Evolutionary conservation across 2,888 invertebrate species (phyloP), one percentile per base, ranked within the genome.

Genomic region (Chesias legatella): DNA sequence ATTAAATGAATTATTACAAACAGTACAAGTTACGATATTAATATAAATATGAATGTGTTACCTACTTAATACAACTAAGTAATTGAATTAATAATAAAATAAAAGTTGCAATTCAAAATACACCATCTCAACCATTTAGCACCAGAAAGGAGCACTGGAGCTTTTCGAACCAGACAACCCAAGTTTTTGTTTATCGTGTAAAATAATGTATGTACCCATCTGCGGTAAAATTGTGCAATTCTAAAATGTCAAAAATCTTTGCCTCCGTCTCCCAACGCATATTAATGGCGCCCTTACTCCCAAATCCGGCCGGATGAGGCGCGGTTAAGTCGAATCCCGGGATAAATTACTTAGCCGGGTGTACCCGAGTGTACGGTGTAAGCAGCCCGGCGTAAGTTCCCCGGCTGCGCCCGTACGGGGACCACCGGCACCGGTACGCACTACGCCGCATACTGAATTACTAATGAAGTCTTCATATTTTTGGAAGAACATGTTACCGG

Each of bases 321-420:
- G 39, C 32, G 44, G 44, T 39, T 35, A 32, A 32, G 28, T 36
- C 39, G 71, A 73, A 78, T 67, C 75, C 72, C 67, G 74, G n/a
- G 81, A 73, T 79, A 74, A 79, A 80, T 80, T 78, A 78, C 74
- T 76, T 70, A 73, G 70, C 62, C 63, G 59, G 54, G 60, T 60
- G 48, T 50, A 42, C 44, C 41, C 49, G 49, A 22, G n/a, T n/a
- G 13, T 17, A 17, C 22, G 22, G 22, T 22, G n/a, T n/a, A n/a
- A 10, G 31, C 9, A 21, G 22, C n/a, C 25, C 10, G 32, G 28
- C n/a, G 22, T 34, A 30, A 20, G 25, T 30, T 25, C 31, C 42
- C 34, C 34, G 25, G 33, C 13, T 17, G 22, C 9, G 10, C 21
- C 5, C 13, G 13, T 17, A 17, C 13, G 5, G 13, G 13, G 13